Percentiles rank a stretch among this genome's conserved stretches.
These are phyloP conservation scores for Rhea pennata DNA, from an alignment of 2,113 vertebrate species.

Conservation along the genomic window DNA sequence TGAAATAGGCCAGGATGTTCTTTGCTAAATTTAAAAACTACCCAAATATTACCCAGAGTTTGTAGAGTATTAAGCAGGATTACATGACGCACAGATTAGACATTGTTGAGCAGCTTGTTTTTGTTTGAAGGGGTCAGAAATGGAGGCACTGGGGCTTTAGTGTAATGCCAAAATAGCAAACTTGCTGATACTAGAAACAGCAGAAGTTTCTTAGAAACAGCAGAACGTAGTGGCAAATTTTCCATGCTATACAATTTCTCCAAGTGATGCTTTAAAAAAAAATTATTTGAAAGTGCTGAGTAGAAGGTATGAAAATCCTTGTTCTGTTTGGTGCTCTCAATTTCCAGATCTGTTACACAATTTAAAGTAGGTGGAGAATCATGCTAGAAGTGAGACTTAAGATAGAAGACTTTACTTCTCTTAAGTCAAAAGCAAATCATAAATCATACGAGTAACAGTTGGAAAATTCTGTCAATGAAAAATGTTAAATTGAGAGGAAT, in stretches of 20 bases:
- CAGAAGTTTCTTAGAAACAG: not conserved
- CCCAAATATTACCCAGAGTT: constrained; percentile 80
- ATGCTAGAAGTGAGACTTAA: not conserved
- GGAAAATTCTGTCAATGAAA: not conserved
- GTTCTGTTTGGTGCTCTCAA: not conserved
- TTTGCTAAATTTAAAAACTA: constrained; percentile 79
- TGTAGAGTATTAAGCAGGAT: constrained; percentile 83
- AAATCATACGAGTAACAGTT: not conserved
- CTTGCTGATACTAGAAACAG: not conserved
- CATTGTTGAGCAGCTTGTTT: constrained; percentile 82
- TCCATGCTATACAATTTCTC: not conserved
- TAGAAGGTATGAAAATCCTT: not conserved
- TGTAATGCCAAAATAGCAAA: not conserved
- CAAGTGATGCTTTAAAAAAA: not conserved
- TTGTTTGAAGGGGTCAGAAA: constrained; percentile 73
- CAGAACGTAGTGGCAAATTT: not conserved
- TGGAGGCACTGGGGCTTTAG: constrained; percentile 33
- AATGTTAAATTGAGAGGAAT: not conserved
- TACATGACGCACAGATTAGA: constrained; percentile 80
- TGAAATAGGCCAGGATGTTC: constrained; percentile 87
- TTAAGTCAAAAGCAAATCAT: not conserved
- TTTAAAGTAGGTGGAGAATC: not conserved
- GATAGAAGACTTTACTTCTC: not conserved
- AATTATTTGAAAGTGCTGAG: not conserved
- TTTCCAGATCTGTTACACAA: not conserved